phyloP scores from a whole-genome alignment of 2,888 invertebrate genomes.

The Drosophila rubida region DNA sequence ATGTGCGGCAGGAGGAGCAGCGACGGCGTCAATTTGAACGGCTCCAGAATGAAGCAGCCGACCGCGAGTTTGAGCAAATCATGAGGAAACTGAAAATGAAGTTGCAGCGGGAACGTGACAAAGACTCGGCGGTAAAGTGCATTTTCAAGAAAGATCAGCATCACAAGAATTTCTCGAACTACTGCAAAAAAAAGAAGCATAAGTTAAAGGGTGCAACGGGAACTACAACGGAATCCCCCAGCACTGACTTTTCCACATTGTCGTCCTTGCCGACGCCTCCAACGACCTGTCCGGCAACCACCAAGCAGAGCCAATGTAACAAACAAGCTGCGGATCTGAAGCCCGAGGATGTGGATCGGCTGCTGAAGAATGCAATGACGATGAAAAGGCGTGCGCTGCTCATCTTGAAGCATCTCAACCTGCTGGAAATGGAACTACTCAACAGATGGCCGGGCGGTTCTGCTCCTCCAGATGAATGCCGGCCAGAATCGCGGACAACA shows the following conservation, averaged over 20 bases:
- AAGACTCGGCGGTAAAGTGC: neutral
- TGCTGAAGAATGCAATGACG: slow-evolving; percentile 5
- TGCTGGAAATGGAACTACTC: slow-evolving; percentile 43
- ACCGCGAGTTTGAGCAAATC: slow-evolving; percentile 35
- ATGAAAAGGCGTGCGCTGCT: slow-evolving; percentile 46
- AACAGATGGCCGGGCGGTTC: slow-evolving; percentile 13
- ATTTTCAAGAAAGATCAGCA: neutral
- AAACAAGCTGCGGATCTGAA: neutral
- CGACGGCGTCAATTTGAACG: slow-evolving; percentile 17
- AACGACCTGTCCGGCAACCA: neutral
- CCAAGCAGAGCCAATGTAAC: neutral
- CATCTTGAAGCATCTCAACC: slow-evolving; percentile 44
- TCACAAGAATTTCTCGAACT: neutral
- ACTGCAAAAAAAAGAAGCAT: neutral
- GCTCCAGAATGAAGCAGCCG: slow-evolving; percentile 28
- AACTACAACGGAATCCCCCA: neutral
- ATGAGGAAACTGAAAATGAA: slow-evolving; percentile 15
- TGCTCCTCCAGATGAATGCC: neutral
- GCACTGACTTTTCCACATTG: neutral
- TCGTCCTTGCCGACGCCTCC: neutral
- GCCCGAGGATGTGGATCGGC: neutral
- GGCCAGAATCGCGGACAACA: neutral
- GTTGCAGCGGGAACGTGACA: neutral
- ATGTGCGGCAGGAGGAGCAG: neutral
- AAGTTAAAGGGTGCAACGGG: neutral